Base-by-base conservation (phyloP, 2,113 vertebrate species). In the Seriola aureovittata region DNA sequence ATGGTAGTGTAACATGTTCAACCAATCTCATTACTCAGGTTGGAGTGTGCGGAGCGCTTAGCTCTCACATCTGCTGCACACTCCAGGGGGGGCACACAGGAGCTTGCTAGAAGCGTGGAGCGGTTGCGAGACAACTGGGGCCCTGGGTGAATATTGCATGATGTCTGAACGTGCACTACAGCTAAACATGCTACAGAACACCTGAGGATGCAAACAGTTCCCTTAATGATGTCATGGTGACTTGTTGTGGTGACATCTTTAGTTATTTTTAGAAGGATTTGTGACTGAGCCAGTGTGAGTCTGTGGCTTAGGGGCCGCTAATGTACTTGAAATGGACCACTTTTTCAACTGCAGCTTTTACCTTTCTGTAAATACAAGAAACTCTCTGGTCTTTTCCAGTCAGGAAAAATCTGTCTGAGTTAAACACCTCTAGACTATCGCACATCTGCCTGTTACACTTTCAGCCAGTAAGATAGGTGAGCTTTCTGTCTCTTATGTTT, bases 21-120 rank as follows among this genome's bases (percentile, higher is more conserved):
- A 29, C 21, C 19, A 40, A 5, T 66, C 50, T 25, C 19, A 66
- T 59, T 64, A 57, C 50, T 65, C 48, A 42, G 74, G 21, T 70
- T 76, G 3, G 1, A 48, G 21, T n/a, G 32, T 8, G 48, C n/a
- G 48, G 44, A 54, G 64, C 0, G 19, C n/a, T 67, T 4, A 4
- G 29, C 12, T 57, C 17, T 52, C 8, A 57, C 58, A 75, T 48
- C 29, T 38, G 21, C 59, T n/a, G 21, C 34, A 8, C 50, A 8
- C 64, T 44, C 44, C 3, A 25, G 70, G 42, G 70, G 42, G 55
- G 59, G n/a, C 11, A 16, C 3, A 5, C 17, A 34, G 42, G n/a
- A 23, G n/a, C 54, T 57, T 9, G n/a, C 8, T 25, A 10, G 9
- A 54, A n/a, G 21, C 7, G 9, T 54, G 52, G 54, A 57, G 8